These are phyloP conservation scores for Suncus etruscus DNA, from an alignment of 2,113 vertebrate species.

Conservation along the genomic window DNA sequence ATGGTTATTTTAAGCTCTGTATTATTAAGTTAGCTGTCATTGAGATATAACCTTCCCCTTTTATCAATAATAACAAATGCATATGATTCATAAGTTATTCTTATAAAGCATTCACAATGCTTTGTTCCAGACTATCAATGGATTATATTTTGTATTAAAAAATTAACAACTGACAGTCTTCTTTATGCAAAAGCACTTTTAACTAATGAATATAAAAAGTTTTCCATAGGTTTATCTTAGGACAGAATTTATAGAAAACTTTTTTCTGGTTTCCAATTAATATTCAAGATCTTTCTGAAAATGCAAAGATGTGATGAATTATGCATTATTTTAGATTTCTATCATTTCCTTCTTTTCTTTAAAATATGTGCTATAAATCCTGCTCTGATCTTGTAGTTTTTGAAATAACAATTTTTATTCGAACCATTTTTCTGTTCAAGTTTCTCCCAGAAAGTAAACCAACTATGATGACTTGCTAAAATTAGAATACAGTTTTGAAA, in stretches of 20 bases:
- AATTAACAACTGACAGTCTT: conserved; percentile 71
- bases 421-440: conserved; percentile 74
- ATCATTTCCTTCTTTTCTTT: conserved; percentile 81
- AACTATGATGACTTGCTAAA: conserved; percentile 64
- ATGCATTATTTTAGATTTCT: conserved; percentile 84
- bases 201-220: conserved; percentile 75
- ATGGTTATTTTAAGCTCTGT: not conserved
- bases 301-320: conserved; percentile 85
- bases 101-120: not conserved
- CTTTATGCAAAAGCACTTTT: conserved; percentile 50
- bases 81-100: conserved; percentile 2
- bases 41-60: not conserved
- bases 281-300: conserved; percentile 84
- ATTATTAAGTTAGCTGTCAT: not conserved
- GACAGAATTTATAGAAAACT: conserved; percentile 79
- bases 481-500: conserved; percentile 59
- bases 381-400: conserved; percentile 76
- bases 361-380: conserved; percentile 81
- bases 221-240: conserved; percentile 73
- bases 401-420: conserved; percentile 73
- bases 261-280: conserved; percentile 81
- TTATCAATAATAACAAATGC: conserved; percentile 4
- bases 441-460: conserved; percentile 15
- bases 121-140: conserved; percentile 37
- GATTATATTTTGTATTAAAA: conserved; percentile 49